Base-by-base conservation (phyloP, 2,888 invertebrate genomes). In the Acronicta psi region DNA sequence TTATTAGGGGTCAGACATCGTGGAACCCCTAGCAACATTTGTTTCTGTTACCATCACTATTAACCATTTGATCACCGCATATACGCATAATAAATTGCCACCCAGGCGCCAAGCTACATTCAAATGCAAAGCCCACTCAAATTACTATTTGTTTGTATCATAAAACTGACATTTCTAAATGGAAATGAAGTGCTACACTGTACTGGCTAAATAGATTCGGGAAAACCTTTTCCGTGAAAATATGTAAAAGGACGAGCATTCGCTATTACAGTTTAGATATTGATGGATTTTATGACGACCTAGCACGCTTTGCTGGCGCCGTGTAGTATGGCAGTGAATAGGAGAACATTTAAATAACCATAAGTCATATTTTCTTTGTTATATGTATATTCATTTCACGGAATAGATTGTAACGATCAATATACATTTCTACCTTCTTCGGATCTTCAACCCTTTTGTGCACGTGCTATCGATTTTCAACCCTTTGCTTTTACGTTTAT, bases 381-480 rank as follows among this genome's bases (percentile, higher is more conserved):
- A 9, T 6, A 38, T 51, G 49, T 38, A 9, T 6, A 38, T 51
- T 46, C 13, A 38, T 43, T 51, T 46, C 42, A 51, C 31, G 43
- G 59, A 70, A 65, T 38, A 53, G 59, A 50, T 53, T 46, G 53
- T 0, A 10, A 45, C 38, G 45, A 50, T 46, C 70, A 34, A 56
- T 56, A 66, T 13, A 8, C 13, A 29, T n/a, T 44, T 44, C 37
- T 57, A 53, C 58, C 13, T 44, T 44, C 37, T 57, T 50, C 58
- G 36, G 51, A 46, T 46, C 43, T 37, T 58, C 58, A 65, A 66
- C 73, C 69, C 72, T 73, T 62, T 52, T 16, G 44, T 44, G 52
- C 56, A 51, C 58, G 66, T 63, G 67, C 23, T 68, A 83, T 80
- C 69, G 79, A 81, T 81, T 80, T 75, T 66, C 40, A 69, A 75